Conservation (phyloP, 2,888 invertebrate species). For the Serripes groenlandicus region DNA sequence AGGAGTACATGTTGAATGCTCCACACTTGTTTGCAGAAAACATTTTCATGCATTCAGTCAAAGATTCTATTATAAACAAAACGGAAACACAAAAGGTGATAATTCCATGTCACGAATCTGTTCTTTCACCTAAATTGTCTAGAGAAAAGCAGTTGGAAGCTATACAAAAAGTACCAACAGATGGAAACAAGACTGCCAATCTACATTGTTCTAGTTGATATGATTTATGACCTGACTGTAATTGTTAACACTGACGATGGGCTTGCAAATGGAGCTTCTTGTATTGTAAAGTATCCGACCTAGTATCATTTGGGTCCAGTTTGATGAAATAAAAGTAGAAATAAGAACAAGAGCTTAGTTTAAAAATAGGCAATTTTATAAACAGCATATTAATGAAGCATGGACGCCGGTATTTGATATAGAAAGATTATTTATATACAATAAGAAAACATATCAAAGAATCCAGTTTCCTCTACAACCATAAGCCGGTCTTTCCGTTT, state of each 20-base stretch:
- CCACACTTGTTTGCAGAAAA: conserved; percentile 54
- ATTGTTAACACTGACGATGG: conserved; percentile 60
- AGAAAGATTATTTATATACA: conserved; percentile 18
- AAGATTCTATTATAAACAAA: conserved; percentile 32
- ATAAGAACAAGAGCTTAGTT: background rate
- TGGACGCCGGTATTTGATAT: conserved; percentile 43
- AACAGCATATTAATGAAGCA: background rate
- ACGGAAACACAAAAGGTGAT: conserved; percentile 22
- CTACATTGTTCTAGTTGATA: conserved; percentile 27
- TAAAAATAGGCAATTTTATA: conserved; percentile 23
- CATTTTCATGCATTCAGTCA: conserved; percentile 36
- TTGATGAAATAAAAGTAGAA: conserved; percentile 6
- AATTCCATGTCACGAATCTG: conserved; percentile 28
- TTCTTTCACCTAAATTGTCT: conserved; percentile 39
- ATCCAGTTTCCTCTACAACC: background rate
- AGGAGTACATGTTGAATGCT: conserved; percentile 16
- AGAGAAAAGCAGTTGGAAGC: conserved; percentile 30
- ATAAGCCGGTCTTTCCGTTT: background rate
- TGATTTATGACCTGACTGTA: conserved; percentile 34
- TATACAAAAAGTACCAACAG: conserved; percentile 29
- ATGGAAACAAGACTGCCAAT: conserved; percentile 34
- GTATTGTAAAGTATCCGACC: conserved; percentile 27
- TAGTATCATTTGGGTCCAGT: conserved; percentile 3
- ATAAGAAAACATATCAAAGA: background rate
- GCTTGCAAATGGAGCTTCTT: conserved; percentile 57